Base-by-base conservation (phyloP, 2,797 vertebrate genomes). In the Sparus aurata region DNA sequence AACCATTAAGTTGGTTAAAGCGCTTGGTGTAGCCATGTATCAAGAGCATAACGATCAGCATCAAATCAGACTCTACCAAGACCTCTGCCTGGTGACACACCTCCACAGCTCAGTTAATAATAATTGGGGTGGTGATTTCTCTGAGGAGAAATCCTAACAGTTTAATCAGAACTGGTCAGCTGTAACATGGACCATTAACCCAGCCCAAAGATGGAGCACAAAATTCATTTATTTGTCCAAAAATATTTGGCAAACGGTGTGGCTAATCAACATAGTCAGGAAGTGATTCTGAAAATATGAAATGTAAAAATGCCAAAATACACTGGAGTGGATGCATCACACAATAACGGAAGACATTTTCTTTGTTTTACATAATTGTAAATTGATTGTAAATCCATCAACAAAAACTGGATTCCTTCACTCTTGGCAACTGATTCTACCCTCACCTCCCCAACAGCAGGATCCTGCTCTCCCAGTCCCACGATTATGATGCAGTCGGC, bases 401-500 rank as follows among this genome's bases (percentile, higher is more conserved):
- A 38, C 34, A 38, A 16, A 13, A 38, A 38, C 38, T 38, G 4
- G 15, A 58, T 54, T 53, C 13, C 17, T 49, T n/a, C 30, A 22
- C 22, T 15, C 34, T 16, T 23, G 23, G 34, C 45, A 61, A 8
- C n/a, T 27, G 38, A 50, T n/a, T 69, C 25, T 45, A 52, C 64
- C 45, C 92, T 92, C 73, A 93, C 93, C 94, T 93, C 96, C 22
- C 98, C 97, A 5, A 98, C 96, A 0, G 90, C 92, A 0, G 97
- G 97, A 64, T 99, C 98, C 92, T 98, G 97, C 69, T 99, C 98
- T 0, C 98, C 98, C 41, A 99, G 92, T 17, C 98, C 98, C 38
- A 99, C 97, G 0, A 99, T 97, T 46, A 99, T 93, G 95, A 98
- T 97, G 94, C 96, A 97, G 92, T 99, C 98, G 0, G 98, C 98